phyloP scores from a whole-genome alignment of 23 tunicate genomes.

The Ciona savignyi region DNA sequence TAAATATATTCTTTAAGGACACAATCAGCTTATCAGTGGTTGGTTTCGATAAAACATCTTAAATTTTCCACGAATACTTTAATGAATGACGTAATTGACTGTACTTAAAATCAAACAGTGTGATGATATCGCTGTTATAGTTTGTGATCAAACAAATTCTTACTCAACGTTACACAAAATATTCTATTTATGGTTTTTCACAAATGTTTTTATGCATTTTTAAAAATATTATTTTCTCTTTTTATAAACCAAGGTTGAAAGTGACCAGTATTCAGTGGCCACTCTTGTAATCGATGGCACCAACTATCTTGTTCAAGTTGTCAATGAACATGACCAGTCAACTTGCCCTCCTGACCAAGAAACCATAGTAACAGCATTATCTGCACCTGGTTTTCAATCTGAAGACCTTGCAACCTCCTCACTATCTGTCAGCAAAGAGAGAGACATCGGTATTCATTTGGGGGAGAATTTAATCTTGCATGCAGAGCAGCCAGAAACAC shows the following conservation, averaged over 20 bases:
- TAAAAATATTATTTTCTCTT: too few species aligned
- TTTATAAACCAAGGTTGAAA: too few species aligned
- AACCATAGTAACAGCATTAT: background rate
- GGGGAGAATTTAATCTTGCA: background rate
- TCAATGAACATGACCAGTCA: background rate
- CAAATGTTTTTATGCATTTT: background rate
- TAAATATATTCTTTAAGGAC: too few species aligned
- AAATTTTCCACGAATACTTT: too few species aligned
- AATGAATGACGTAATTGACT: too few species aligned
- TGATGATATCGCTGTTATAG: too few species aligned
- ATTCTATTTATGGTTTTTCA: background rate
- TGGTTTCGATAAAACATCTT: too few species aligned
- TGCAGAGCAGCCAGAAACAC: background rate
- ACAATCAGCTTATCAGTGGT: too few species aligned
- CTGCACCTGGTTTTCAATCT: background rate
- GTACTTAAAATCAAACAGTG: too few species aligned
- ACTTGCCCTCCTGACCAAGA: background rate
- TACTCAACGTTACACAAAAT: background rate
- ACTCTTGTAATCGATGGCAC: background rate
- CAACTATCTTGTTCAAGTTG: background rate
- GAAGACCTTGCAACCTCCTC: too few species aligned
- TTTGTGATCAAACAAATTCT: too few species aligned
- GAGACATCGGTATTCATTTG: background rate
- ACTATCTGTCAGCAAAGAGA: background rate
- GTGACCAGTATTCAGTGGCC: background rate